Evolutionary conservation across 2,797 vertebrate genomes (phyloP).

Genomic region (Crax fasciolata): DNA sequence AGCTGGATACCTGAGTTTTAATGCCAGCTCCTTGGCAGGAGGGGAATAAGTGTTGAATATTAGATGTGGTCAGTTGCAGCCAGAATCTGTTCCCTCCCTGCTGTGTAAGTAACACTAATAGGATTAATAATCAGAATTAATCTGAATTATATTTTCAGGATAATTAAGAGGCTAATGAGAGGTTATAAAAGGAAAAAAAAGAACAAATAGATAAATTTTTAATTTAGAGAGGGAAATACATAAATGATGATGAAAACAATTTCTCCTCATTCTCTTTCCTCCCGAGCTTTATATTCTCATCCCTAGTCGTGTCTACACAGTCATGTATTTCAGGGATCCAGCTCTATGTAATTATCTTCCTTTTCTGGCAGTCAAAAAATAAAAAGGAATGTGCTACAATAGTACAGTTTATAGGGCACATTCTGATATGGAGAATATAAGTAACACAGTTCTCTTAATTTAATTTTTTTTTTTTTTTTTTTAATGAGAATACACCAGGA

Average conservation of each 20-base stretch:
- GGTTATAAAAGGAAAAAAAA: background rate
- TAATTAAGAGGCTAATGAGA: background rate
- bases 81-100: background rate
- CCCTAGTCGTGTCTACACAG: fast-evolving
- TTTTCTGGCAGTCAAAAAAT: background rate
- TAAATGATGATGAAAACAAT: background rate
- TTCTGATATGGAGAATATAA: background rate
- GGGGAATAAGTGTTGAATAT: background rate
- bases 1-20: background rate
- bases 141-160: background rate
- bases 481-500: background rate
- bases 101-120: background rate
- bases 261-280: background rate
- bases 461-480: background rate
- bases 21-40: background rate
- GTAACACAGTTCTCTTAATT: background rate
- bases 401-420: background rate
- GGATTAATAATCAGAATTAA: background rate
- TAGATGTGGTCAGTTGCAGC: background rate
- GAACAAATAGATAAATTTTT: background rate
- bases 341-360: background rate
- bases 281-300: background rate
- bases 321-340: background rate
- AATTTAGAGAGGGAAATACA: background rate
- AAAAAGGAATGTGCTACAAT: background rate